Base-by-base conservation (phyloP, 2,113 vertebrate genomes). In the human (Homo sapiens) region DNA sequence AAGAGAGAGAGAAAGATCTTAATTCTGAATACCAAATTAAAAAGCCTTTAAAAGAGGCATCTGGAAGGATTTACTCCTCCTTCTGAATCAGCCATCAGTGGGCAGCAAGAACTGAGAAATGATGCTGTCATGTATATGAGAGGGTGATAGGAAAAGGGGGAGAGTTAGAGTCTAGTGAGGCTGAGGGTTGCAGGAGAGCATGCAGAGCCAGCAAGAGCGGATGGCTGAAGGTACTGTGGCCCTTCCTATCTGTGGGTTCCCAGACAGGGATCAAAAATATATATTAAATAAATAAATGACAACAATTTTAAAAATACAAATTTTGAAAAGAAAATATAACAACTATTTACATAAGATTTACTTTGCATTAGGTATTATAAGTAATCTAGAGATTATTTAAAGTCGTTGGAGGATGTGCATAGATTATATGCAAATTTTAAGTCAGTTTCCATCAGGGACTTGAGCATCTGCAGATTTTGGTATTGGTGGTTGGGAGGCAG, bases 1-100 rank as follows among this genome's bases (percentile, higher is more conserved):
- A 25, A 64, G 76, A 76, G 38, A 52, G 13, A 68, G 48, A 52
- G 32, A 32, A 12, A 61, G 6, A 23, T 8, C n/a, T 89, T 59
- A 89, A 91, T 48, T 90, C 61, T 94, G 57, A 96, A 90, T 88
- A 72, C 11, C 84, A 94, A 80, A 94, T 93, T 70, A n/a, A 61
- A 94, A 91, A 57, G 25, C 59, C 50, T 84, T 88, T 57, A 66
- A 68, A 78, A 40, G 13, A 93, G 48, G 72, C 81, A 61, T 80
- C 81, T 94, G 66, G 83, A 92, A 95, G 45, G 86, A 57, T 89
- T 61, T 81, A 72, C 64, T 93, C 88, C 82, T 90, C 20, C 23
- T 40, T 27, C 64, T 80, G 80, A 92, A 52, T 80, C 70, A 76
- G 70, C 87, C 89, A 20, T 87, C 80, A 66, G 68, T 83, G 25